Percentiles rank a stretch among this genome's conserved stretches.
Conservation (phyloP, 2,113 vertebrate genomes). For the Cololabis saira region DNA sequence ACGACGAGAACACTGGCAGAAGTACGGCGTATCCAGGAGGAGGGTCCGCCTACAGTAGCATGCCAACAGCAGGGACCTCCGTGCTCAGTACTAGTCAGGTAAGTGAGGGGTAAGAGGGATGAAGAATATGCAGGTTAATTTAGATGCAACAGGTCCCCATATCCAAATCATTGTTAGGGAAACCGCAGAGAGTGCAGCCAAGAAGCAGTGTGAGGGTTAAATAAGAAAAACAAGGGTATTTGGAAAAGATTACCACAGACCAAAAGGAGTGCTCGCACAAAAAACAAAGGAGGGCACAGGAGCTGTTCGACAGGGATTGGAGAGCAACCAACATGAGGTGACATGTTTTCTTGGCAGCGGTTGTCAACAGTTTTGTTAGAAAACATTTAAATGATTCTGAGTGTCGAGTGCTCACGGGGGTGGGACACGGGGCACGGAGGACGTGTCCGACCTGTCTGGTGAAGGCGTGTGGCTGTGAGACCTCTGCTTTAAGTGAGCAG, state of each 20-base stretch:
- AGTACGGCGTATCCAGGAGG: constrained; percentile 30
- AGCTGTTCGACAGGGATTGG: constrained; percentile 27
- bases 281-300: constrained; percentile 42
- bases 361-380: constrained; percentile 18
- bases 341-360: constrained; percentile 18
- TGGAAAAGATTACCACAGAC: constrained; percentile 30
- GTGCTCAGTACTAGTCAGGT: constrained; percentile 41
- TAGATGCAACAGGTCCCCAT: constrained; percentile 3
- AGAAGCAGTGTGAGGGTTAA: constrained; percentile 35
- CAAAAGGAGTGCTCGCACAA: constrained; percentile 42
- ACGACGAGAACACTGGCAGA: constrained; percentile 43
- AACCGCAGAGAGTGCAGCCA: constrained; percentile 33
- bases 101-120: constrained; percentile 25
- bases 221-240: constrained; percentile 26
- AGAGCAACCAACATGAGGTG: constrained; percentile 32
- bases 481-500: constrained; percentile 61
- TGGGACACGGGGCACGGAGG: constrained; percentile 1
- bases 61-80: constrained; percentile 47
- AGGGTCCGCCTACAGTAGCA: constrained; percentile 33
- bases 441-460: constrained; percentile 33
- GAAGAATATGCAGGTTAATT: constrained; percentile 22
- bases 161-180: constrained; percentile 38
- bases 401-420: constrained; percentile 7
- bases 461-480: constrained; percentile 53
- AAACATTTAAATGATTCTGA: constrained; percentile 40